Evolutionary conservation across 2,113 vertebrate genomes (phyloP).

Genomic region (Tetrax tetrax): DNA sequence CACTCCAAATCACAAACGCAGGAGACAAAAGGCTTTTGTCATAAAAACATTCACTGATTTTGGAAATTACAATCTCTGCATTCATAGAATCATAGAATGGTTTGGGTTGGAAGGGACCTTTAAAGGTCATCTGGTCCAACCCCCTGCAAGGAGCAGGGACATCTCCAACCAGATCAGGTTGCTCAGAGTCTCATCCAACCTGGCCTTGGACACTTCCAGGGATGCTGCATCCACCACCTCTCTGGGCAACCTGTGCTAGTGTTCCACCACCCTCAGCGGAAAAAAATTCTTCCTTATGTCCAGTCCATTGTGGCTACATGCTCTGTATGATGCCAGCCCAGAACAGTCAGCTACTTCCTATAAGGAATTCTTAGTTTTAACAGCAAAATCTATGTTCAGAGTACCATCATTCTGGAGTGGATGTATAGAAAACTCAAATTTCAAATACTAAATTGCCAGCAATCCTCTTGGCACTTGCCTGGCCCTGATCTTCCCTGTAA

Average conservation of each 20-base stretch:
- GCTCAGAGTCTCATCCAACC: no score
- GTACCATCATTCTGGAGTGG: background rate
- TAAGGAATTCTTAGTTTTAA: background rate
- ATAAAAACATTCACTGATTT: background rate
- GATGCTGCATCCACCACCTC: no score
- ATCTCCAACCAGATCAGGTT: no score
- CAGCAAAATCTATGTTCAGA: background rate
- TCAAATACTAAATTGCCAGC: background rate
- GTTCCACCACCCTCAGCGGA: no score
- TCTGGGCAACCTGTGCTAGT: no score
- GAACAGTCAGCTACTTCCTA: background rate
- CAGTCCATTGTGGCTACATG: background rate
- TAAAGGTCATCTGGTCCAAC: no score
- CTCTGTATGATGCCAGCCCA: background rate
- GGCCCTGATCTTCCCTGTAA: background rate
- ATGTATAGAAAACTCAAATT: background rate
- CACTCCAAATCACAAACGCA: background rate
- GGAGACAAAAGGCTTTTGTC: background rate
- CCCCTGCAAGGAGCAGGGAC: no score
- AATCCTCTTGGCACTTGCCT: background rate
- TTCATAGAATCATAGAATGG: no score
- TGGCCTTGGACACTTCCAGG: no score
- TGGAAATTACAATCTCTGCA: background rate
- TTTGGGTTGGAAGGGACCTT: no score
- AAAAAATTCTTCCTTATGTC: no score